Conservation (phyloP, 2,888 invertebrate species). For the Physocephala rufipes region DNA sequence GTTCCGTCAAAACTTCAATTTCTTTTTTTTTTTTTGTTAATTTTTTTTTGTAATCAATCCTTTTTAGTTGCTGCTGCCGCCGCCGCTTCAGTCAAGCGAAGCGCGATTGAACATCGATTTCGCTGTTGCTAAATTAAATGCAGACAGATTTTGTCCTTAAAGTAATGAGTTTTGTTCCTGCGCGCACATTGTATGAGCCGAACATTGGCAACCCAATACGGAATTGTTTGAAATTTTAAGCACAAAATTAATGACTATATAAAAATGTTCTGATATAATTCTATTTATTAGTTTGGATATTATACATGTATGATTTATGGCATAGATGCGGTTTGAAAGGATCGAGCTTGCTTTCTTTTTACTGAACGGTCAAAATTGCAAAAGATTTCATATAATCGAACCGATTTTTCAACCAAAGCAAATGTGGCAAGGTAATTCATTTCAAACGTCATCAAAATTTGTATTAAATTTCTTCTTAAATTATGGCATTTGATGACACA, state of each 20-base stretch:
- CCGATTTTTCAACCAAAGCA: too few species aligned
- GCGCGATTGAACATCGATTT: constrained; percentile 25
- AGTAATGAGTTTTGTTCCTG: constrained; percentile 4
- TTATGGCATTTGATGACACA: too few species aligned
- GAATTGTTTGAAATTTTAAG: background rate
- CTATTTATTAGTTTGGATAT: too few species aligned
- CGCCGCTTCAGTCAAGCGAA: background rate
- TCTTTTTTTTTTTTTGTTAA: background rate
- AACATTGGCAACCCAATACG: background rate
- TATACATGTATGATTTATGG: too few species aligned
- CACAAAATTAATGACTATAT: background rate
- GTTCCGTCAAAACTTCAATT: too few species aligned
- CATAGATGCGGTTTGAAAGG: too few species aligned
- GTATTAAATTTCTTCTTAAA: too few species aligned
- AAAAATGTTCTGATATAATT: background rate
- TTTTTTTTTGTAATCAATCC: background rate
- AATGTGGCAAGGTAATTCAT: too few species aligned
- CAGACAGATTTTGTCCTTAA: constrained; percentile 7
- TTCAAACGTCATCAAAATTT: too few species aligned
- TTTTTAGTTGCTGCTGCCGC: background rate
- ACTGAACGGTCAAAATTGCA: too few species aligned
- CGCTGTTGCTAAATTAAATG: constrained; percentile 21
- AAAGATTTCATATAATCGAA: too few species aligned
- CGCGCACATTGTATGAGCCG: background rate
- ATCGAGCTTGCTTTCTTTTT: too few species aligned